phyloP scores from a whole-genome alignment of 1,140 invertebrate species.

The Galleria mellonella region DNA sequence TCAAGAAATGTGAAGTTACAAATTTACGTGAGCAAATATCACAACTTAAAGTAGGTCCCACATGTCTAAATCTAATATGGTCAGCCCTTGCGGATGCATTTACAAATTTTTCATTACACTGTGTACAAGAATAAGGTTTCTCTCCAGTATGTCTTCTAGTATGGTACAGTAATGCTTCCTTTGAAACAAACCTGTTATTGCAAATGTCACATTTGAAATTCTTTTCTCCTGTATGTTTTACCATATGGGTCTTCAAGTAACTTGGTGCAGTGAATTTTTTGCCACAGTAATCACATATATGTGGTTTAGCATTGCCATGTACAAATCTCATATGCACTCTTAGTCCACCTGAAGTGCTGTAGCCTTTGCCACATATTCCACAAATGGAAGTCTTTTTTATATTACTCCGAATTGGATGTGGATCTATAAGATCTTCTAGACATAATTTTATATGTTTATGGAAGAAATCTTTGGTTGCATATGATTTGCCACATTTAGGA shows the following conservation, averaged over 20 bases:
- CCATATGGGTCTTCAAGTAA: constrained; percentile 59
- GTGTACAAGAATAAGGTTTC: constrained; percentile 61
- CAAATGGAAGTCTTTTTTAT: constrained; percentile 38
- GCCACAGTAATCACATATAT: constrained; percentile 48
- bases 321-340: constrained; percentile 55
- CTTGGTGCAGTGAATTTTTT: constrained; percentile 59
- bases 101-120: constrained; percentile 54
- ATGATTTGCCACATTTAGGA: constrained; percentile 55
- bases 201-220: constrained; percentile 66
- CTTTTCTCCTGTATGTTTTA: constrained; percentile 68
- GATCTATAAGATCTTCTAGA: constrained; percentile 39
- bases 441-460: constrained; percentile 52
- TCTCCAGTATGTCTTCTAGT: constrained; percentile 69
- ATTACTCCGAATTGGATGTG: constrained; percentile 45
- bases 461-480: constrained; percentile 50
- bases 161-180: constrained; percentile 62
- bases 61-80: constrained; percentile 58
- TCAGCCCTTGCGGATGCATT: constrained; percentile 59
- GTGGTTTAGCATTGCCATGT: constrained; percentile 53
- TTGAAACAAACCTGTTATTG: constrained; percentile 55
- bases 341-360: constrained; percentile 49
- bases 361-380: constrained; percentile 53
- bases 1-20: constrained; percentile 52
- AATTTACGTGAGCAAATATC: constrained; percentile 57
- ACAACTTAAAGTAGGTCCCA: constrained; percentile 50